These are phyloP conservation scores for Cantharis rustica DNA, from an alignment of 2,888 invertebrate genomes.

Conservation along the genomic window DNA sequence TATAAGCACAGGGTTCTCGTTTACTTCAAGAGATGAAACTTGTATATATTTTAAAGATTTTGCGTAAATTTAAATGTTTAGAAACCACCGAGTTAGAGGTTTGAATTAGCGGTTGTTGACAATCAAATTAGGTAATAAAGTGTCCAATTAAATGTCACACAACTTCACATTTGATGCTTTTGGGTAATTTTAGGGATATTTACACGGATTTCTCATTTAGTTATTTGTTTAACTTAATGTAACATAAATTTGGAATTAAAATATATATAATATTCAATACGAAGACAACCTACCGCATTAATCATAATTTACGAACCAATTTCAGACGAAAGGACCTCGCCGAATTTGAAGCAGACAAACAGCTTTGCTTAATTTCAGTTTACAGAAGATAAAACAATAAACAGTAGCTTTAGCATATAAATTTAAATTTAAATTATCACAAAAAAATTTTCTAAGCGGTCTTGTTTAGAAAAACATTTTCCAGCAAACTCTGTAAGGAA, in stretches of 20 bases:
- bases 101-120: constrained; percentile 1
- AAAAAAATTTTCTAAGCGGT: not conserved
- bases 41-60: not conserved
- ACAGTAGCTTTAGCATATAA: not conserved
- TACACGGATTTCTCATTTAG: not conserved
- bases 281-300: not conserved
- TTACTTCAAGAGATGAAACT: not conserved
- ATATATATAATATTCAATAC: not conserved
- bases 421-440: not conserved
- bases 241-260: not conserved
- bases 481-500: not conserved
- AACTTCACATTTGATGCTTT: not conserved
- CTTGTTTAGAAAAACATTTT: not conserved
- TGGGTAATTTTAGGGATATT: not conserved
- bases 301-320: not conserved
- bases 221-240: not conserved
- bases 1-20: too few relatives aligned
- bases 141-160: not conserved
- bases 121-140: constrained; percentile 1
- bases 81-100: not conserved
- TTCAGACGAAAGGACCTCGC: not conserved
- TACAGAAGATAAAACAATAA: not conserved
- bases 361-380: not conserved
- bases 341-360: not conserved
- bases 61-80: not conserved